Evolutionary conservation across 1,140 invertebrate genomes (phyloP).

Genomic region (Mizuhopecten yessoensis): DNA sequence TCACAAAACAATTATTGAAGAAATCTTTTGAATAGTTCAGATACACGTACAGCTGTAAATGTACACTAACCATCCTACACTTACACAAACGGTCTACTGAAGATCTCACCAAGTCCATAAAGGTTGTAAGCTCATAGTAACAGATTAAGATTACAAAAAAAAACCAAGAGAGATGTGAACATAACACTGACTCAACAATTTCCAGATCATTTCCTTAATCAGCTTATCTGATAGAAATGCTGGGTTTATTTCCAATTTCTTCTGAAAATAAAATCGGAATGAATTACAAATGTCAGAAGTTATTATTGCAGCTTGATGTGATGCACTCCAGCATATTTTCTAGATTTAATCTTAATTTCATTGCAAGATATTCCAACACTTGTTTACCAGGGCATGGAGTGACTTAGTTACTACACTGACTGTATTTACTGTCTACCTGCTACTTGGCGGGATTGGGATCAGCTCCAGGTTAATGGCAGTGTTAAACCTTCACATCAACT

Average conservation of each 20-base stretch:
- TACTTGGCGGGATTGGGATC: no score
- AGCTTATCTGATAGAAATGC: not conserved
- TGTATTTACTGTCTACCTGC: no score
- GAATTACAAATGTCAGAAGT: slow-evolving; percentile 34
- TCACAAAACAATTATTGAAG: no score
- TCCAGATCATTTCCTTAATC: not conserved
- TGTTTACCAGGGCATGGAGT: not conserved
- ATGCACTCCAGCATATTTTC: slow-evolving; percentile 26
- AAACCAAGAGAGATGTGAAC: not conserved
- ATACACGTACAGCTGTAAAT: no score
- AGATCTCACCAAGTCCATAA: not conserved
- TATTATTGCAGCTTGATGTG: not conserved
- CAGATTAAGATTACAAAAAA: not conserved
- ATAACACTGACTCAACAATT: slow-evolving; percentile 33
- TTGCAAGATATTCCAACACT: not conserved
- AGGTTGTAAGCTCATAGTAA: not conserved
- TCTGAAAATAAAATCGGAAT: slow-evolving; percentile 28
- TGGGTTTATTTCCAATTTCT: not conserved
- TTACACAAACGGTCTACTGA: not conserved
- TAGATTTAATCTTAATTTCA: slow-evolving; percentile 20
- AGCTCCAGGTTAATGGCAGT: no score
- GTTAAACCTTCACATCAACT: no score
- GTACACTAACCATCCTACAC: not conserved
- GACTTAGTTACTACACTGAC: not conserved
- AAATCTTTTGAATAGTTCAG: no score